Percentiles rank a stretch among this genome's conserved stretches.
phyloP scores from a whole-genome alignment of 2,113 vertebrate species.

The Trochalopteron elliotii region DNA sequence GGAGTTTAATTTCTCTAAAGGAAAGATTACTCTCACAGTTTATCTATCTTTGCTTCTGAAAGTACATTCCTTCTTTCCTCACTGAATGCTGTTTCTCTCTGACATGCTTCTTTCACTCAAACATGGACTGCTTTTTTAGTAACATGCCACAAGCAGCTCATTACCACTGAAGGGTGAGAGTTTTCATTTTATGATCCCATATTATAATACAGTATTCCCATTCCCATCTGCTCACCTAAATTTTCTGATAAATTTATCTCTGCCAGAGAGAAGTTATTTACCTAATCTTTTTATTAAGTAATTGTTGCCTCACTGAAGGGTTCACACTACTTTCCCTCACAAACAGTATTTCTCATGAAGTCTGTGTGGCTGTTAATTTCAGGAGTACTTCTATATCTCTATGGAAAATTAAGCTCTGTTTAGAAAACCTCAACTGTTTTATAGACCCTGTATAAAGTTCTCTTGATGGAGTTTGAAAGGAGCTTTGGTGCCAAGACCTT shows the following conservation, averaged over 20 bases:
- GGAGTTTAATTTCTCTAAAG: not conserved
- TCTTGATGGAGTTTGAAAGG: not conserved
- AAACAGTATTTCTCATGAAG: not conserved
- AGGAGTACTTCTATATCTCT: not conserved
- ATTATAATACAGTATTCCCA: not conserved
- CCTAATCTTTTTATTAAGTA: not conserved
- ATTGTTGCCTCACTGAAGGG: not conserved
- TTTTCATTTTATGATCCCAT: slow-evolving; percentile 21
- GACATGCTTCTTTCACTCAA: not conserved
- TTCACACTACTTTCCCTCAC: not conserved
- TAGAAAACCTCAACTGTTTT: not conserved
- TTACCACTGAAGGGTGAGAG: slow-evolving; percentile 17
- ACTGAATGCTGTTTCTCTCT: not conserved
- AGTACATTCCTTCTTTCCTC: not conserved
- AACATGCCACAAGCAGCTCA: slow-evolving; percentile 36
- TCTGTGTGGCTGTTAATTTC: not conserved
- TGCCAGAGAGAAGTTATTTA: slow-evolving; percentile 18
- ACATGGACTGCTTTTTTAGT: not conserved
- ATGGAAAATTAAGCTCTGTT: not conserved
- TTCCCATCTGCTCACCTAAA: slow-evolving; percentile 26
- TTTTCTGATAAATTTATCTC: not conserved
- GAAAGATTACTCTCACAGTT: not conserved
- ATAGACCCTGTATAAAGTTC: not conserved
- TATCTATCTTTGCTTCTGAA: not conserved
- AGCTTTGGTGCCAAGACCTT: not conserved